Evolutionary conservation across 2,888 invertebrate genomes (phyloP), one percentile per base, ranked within the genome.

Genomic region (Podabrus alpinus): DNA sequence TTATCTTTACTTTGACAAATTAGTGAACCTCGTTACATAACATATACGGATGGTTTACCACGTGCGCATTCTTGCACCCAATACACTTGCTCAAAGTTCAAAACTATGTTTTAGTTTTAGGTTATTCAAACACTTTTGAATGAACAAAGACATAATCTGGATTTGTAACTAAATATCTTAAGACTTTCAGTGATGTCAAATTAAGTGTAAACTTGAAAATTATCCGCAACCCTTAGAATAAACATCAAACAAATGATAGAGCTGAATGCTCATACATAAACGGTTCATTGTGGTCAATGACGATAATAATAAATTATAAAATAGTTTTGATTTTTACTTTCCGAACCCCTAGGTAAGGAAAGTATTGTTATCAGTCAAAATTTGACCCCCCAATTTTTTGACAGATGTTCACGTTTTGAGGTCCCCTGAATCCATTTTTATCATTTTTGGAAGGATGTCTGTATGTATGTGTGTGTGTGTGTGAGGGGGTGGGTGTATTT

Each of bases 11-110:
- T 76, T 74, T 76, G 76, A 76, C 71, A 76, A 74, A 73, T 76
- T 76, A 76, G 71, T 73, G 68, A 68, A 71, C 70, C 68, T 72
- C 71, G 67, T 76, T 76, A 73, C 70, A 71, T 70, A 62, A 68
- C 17, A 24, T 74, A 69, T 66, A 71, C 71, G 69, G 69, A 24
- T 76, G 76, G 71, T 60, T 71, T 59, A 29, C 15, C 70, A 68
- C 45, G 61, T 76, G 70, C 73, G 66, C 74, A 67, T 70, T 73
- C 76, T 73, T 76, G 70, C 73, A 73, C 76, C 70, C 68, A 71
- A 72, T 74, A 62, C 71, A 59, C 0, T 79, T 89, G 76, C 87
- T 88, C 71, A 74, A 74, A 74, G 17, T 74, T 69, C 69, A 72
- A 75, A 75, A 75, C 75, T 75, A 75, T 68, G 68, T 72, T 74